Percentiles rank a stretch among this genome's conserved stretches.
These are phyloP conservation scores for Phoxinus phoxinus DNA, from an alignment of 2,113 vertebrate genomes.

Conservation along the genomic window DNA sequence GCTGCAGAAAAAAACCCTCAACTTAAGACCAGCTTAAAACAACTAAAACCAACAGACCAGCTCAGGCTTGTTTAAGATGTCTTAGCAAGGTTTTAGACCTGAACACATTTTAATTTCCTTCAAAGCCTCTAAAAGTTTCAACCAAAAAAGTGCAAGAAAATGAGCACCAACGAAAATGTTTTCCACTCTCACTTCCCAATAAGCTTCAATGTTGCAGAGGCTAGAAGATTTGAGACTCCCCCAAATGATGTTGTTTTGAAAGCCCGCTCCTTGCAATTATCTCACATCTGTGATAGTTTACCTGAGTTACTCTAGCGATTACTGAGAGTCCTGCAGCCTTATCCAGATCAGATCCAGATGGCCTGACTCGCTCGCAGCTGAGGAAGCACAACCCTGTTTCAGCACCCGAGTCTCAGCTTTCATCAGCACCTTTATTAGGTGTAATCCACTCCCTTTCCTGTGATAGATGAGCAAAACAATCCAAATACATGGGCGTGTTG, in stretches of 20 bases:
- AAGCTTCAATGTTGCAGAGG: constrained; percentile 37
- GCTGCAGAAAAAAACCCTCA: background rate
- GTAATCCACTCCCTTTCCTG: constrained; percentile 55
- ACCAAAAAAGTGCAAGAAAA: background rate
- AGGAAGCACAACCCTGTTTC: constrained; percentile 49
- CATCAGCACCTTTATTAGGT: constrained; percentile 58
- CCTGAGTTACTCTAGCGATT: constrained; percentile 71
- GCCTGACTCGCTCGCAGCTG: constrained; percentile 62
- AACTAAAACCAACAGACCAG: background rate
- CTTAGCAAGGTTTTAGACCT: constrained; percentile 5
- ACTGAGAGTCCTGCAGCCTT: constrained; percentile 67
- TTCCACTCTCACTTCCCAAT: constrained; percentile 35
- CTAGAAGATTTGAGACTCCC: constrained; percentile 35
- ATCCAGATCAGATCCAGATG: constrained; percentile 71
- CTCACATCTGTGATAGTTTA: constrained; percentile 78
- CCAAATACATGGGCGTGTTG: constrained; percentile 42
- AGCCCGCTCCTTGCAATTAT: constrained; percentile 64
- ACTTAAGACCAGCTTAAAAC: background rate
- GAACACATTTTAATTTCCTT: constrained; percentile 9
- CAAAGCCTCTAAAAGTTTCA: constrained; percentile 1
- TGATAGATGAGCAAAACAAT: constrained; percentile 61
- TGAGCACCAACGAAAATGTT: background rate
- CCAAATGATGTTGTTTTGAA: constrained; percentile 69
- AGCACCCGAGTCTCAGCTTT: constrained; percentile 53
- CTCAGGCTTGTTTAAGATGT: background rate